These are phyloP conservation scores for Cataglyphis altisquamis DNA, from an alignment of 2,888 invertebrate genomes.

Conservation along the genomic window DNA sequence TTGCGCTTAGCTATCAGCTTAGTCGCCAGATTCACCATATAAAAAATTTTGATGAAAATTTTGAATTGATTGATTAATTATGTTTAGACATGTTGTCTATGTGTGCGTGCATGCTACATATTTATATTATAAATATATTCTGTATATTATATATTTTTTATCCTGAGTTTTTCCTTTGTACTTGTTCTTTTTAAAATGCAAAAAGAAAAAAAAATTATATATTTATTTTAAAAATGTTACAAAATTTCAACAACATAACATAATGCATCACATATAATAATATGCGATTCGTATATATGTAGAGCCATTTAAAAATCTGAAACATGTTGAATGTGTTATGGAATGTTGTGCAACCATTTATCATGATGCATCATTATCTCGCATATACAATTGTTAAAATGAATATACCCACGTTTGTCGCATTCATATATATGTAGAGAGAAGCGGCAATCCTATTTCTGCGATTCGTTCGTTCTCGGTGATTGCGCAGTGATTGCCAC, in stretches of 20 bases:
- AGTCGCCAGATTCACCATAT: slow-evolving; percentile 31
- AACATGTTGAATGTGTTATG: slow-evolving; percentile 28
- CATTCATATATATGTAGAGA: slow-evolving; percentile 43
- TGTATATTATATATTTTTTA: not conserved
- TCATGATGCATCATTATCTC: slow-evolving; percentile 54
- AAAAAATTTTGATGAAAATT: slow-evolving; percentile 31
- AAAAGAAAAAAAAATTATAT: not conserved
- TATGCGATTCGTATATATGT: not conserved
- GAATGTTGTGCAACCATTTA: slow-evolving; percentile 30
- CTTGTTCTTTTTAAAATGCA: not conserved
- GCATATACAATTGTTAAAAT: slow-evolving; percentile 61
- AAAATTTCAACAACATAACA: not conserved
- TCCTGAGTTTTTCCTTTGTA: not conserved
- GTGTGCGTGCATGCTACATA: not conserved
- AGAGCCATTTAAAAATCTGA: slow-evolving; percentile 42
- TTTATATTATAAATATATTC: slow-evolving; percentile 11
- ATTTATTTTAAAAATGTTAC: slow-evolving; percentile 31
- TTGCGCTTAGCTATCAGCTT: slow-evolving; percentile 21
- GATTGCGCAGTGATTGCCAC: slow-evolving; percentile 84
- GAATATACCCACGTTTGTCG: slow-evolving; percentile 44
- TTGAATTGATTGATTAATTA: slow-evolving; percentile 40
- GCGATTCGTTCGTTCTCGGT: slow-evolving; percentile 80
- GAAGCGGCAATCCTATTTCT: slow-evolving; percentile 65
- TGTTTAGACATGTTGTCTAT: not conserved
- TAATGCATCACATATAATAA: slow-evolving; percentile 13